phyloP scores from a whole-genome alignment of 2,113 vertebrate species.

The Mugil cephalus region DNA sequence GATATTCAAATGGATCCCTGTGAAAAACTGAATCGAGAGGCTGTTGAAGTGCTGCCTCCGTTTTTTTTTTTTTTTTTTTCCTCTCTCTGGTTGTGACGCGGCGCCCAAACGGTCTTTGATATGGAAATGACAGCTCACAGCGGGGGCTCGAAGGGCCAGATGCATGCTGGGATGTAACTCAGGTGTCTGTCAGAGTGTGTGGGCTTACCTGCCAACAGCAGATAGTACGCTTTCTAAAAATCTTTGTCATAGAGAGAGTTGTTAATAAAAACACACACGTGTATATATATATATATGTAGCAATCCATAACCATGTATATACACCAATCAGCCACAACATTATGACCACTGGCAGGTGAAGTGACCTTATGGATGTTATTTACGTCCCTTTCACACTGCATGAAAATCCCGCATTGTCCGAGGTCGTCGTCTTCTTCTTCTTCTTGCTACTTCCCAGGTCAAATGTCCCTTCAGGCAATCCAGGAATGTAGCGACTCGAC shows the following conservation, averaged over 20 bases:
- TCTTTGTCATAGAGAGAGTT: background rate
- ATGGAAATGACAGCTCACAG: slow-evolving; percentile 62
- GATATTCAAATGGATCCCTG: slow-evolving; percentile 94
- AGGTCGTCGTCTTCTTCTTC: too few relatives aligned
- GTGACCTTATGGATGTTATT: too few relatives aligned
- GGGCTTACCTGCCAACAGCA: slow-evolving; percentile 40
- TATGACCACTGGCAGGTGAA: too few relatives aligned
- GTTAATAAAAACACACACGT: too few relatives aligned
- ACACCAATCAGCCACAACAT: too few relatives aligned
- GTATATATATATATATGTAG: too few relatives aligned
- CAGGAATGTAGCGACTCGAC: too few relatives aligned
- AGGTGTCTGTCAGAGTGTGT: slow-evolving; percentile 71
- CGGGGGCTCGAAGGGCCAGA: slow-evolving; percentile 79
- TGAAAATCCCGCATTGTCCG: too few relatives aligned
- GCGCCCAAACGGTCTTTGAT: slow-evolving; percentile 63
- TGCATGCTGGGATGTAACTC: slow-evolving; percentile 81
- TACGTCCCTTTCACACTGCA: too few relatives aligned
- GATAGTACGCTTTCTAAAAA: background rate
- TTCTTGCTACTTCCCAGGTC: too few relatives aligned
- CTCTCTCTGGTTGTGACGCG: slow-evolving; percentile 35
- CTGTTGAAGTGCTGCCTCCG: slow-evolving; percentile 85
- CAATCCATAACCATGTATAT: too few relatives aligned
- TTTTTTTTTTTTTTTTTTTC: slow-evolving; percentile 56
- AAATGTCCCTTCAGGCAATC: too few relatives aligned
- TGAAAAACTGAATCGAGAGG: slow-evolving; percentile 89